A percentile compares a stretch with the other conserved stretches of the same genome.
Evolutionary conservation across 2,113 vertebrate genomes (phyloP).

Genomic region (Ictalurus furcatus): DNA sequence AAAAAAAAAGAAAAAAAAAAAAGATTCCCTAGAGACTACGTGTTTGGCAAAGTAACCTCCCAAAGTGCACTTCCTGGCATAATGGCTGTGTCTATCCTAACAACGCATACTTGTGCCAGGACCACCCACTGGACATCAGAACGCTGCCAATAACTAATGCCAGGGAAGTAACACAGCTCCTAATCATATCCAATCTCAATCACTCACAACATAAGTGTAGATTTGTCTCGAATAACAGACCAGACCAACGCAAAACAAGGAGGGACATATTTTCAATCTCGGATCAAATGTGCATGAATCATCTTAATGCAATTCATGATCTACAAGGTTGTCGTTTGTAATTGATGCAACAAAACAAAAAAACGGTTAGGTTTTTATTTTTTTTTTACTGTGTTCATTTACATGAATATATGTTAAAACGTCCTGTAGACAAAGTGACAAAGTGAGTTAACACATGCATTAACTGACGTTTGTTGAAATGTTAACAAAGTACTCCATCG

Average conservation of each 20-base stretch:
- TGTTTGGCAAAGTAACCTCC: slow-evolving; percentile 37
- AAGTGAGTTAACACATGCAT: background rate
- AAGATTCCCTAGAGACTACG: background rate
- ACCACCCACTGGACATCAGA: slow-evolving; percentile 47
- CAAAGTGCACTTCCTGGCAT: slow-evolving; percentile 37
- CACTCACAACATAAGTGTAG: slow-evolving; percentile 21
- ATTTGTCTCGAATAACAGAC: background rate
- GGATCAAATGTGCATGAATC: background rate
- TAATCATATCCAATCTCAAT: slow-evolving; percentile 44
- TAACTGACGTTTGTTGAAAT: background rate
- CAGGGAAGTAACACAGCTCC: slow-evolving; percentile 42
- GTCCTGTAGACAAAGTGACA: background rate
- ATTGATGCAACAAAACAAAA: background rate
- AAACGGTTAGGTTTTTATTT: background rate
- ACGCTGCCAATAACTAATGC: slow-evolving; percentile 47
- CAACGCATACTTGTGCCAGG: slow-evolving; percentile 37
- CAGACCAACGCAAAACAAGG: background rate
- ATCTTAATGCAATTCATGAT: background rate
- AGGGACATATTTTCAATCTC: background rate
- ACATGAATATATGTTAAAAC: background rate
- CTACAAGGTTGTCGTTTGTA: background rate
- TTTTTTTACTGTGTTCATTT: background rate
- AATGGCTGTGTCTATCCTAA: slow-evolving; percentile 37
- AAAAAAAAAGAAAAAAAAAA: background rate
- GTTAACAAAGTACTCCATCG: background rate